Evolutionary conservation across 2,888 invertebrate species (phyloP).

Genomic region (Cactoblastis cactorum): DNA sequence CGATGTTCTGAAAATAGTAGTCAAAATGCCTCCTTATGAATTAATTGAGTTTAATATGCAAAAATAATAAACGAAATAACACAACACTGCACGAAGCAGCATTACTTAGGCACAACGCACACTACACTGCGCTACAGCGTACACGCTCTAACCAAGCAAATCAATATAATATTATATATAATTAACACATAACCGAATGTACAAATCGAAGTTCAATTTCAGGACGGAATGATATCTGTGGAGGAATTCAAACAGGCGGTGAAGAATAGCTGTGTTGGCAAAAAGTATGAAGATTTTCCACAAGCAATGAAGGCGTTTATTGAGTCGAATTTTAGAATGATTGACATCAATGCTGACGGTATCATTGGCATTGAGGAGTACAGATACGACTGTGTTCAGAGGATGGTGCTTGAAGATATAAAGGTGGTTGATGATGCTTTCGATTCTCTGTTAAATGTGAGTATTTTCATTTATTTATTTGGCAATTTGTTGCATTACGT

Average conservation of each 20-base stretch:
- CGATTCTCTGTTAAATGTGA: slow-evolving; percentile 86
- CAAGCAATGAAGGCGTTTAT: slow-evolving; percentile 93
- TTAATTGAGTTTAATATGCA: not conserved
- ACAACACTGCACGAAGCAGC: slow-evolving; percentile 8
- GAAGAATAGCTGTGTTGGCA: slow-evolving; percentile 88
- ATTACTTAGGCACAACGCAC: slow-evolving; percentile 22
- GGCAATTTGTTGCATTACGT: no score
- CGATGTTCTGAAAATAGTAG: not conserved
- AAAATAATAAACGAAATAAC: slow-evolving; percentile 1
- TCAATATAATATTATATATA: not conserved
- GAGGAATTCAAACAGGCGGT: slow-evolving; percentile 90
- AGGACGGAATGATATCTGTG: slow-evolving; percentile 90
- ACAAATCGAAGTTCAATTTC: slow-evolving; percentile 33
- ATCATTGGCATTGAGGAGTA: slow-evolving; percentile 89
- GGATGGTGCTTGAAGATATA: slow-evolving; percentile 88
- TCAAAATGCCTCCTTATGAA: not conserved
- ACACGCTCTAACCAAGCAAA: slow-evolving; percentile 24
- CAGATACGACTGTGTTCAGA: slow-evolving; percentile 89
- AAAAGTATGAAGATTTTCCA: slow-evolving; percentile 88
- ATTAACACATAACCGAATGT: slow-evolving; percentile 16
- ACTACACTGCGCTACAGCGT: slow-evolving; percentile 40
- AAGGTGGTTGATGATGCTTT: slow-evolving; percentile 88
- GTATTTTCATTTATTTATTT: slow-evolving; percentile 38
- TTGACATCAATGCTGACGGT: slow-evolving; percentile 89
- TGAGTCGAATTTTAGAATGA: slow-evolving; percentile 89